Evolutionary conservation across 2,888 invertebrate species (phyloP).

Genomic region (Patella pellucida): DNA sequence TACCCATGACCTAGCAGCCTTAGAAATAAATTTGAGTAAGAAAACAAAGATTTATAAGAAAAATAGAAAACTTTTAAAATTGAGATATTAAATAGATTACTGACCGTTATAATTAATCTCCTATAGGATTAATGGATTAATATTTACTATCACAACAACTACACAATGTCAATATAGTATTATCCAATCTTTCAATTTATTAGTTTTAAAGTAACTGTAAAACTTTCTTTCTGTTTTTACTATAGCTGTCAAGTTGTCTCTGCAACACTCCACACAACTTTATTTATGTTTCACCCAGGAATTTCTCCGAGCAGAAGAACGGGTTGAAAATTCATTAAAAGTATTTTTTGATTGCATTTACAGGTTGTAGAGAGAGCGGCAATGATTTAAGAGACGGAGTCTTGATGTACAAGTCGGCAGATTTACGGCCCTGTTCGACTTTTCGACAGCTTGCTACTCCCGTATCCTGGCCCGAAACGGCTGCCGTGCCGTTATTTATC

Average conservation of each 20-base stretch:
- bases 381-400: conserved; percentile 3
- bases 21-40: no score
- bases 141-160: no score
- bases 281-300: conserved; percentile 9
- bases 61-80: no score
- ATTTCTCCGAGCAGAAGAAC: not conserved
- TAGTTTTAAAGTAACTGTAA: conserved; percentile 2
- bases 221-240: conserved; percentile 5
- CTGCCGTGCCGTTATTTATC: conserved; percentile 9
- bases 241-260: not conserved
- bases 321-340: conserved; percentile 3
- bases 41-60: no score
- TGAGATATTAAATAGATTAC: no score
- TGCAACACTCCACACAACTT: conserved; percentile 7
- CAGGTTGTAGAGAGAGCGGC: not conserved
- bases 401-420: conserved; percentile 5
- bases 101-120: no score
- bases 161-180: no score
- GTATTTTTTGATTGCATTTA: not conserved
- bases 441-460: not conserved
- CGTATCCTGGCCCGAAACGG: not conserved
- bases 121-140: no score
- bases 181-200: no score
- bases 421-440: conserved; percentile 3
- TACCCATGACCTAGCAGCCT: no score